Base-by-base conservation (phyloP, 1,140 invertebrate genomes). In the Calephelis virginiensis region DNA sequence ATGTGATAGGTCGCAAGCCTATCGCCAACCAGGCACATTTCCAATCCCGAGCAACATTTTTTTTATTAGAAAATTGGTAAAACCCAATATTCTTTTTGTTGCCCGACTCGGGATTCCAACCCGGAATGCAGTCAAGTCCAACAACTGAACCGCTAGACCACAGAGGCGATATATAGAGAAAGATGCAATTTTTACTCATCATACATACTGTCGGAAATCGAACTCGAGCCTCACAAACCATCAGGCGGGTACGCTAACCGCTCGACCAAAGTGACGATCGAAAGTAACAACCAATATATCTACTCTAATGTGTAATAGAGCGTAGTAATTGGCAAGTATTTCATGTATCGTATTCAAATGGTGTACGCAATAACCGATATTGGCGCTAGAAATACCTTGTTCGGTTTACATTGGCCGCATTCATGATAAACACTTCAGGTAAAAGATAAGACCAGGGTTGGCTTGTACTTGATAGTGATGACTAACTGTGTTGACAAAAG, bases 321-420 rank as follows among this genome's bases (percentile, higher is more conserved):
- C 50, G 13, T 56, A 28, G 4, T 14, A 28, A 56, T 28, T 28
- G 28, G 50, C 50, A 56, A 28, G 14, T 37, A 56, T 56, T 56
- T 56, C 50, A 56, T 56, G 28, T 56, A 56, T 56, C 28, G 53
- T 38, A 59, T 59, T 59, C 53, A 59, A 59, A 59, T 59, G 38
- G 17, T 38, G 5, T 37, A 38, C 53, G 53, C 53, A 59, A 59
- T n/a, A 59, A 59, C 37, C 53, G 37, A 59, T 59, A 59, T 59
- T 59, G 53, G 53, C 6, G 28, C 37, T 59, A 12, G 53, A 59
- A 59, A 59, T 37, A 59, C 53, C 53, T 59, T 37, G 28, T 59
- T 59, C 17, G 28, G 53, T 59, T 59, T 37, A 12, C 53, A 59
- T 59, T 59, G 53, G 28, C 53, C 53, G 53, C 53, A 59, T 59